Evolutionary conservation across 2,888 invertebrate genomes (phyloP).

Genomic region (Cheiracanthium punctorium): DNA sequence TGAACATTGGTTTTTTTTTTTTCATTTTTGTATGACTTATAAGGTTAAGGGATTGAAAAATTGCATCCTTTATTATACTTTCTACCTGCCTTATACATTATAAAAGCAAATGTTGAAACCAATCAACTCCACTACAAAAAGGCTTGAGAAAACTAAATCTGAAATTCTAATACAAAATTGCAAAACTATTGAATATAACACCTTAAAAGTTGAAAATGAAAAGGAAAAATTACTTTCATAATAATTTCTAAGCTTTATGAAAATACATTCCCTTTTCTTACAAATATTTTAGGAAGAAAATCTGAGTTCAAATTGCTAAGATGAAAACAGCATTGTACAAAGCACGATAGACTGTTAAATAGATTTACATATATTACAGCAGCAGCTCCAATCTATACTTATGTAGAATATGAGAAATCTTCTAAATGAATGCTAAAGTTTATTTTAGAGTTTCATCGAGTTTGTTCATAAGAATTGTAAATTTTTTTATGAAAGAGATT

Average conservation of each 20-base stretch:
- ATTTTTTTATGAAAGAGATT: slow-evolving; percentile 63
- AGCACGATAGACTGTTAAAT: neutral
- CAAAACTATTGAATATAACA: too few relatives aligned
- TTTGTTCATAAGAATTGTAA: slow-evolving; percentile 65
- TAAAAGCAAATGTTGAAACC: too few relatives aligned
- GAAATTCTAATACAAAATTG: too few relatives aligned
- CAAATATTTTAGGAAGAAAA: neutral
- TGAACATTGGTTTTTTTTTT: too few relatives aligned
- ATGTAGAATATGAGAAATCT: slow-evolving; percentile 54
- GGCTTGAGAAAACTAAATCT: too few relatives aligned
- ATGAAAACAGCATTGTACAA: slow-evolving; percentile 9
- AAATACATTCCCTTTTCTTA: neutral
- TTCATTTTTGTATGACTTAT: too few relatives aligned
- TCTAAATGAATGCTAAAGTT: slow-evolving; percentile 55
- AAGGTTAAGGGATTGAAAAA: too few relatives aligned
- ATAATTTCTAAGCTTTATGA: neutral
- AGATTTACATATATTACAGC: slow-evolving; percentile 22
- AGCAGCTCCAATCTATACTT: slow-evolving; percentile 54
- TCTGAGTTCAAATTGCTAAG: neutral
- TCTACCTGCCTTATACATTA: too few relatives aligned
- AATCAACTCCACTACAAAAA: too few relatives aligned
- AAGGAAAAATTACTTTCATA: neutral
- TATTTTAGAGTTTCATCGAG: slow-evolving; percentile 49
- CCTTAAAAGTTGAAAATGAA: too few relatives aligned
- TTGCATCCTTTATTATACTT: too few relatives aligned